A percentile compares a stretch with the other conserved stretches of the same genome.
Evolutionary conservation across 2,888 invertebrate species (phyloP).

Genomic region (Tridacna crocea): DNA sequence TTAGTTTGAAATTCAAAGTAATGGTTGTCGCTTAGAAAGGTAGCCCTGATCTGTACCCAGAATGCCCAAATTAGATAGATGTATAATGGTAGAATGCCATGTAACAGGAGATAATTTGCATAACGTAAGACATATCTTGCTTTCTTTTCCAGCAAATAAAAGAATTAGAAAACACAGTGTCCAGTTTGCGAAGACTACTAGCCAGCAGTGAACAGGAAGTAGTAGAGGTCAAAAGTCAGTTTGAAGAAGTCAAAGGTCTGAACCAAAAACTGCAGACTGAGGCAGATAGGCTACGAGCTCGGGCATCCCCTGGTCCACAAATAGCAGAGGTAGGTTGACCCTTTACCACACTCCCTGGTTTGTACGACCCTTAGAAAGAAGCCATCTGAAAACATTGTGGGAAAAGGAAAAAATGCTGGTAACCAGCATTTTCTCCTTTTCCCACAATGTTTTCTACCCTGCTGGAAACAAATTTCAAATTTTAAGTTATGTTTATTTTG

Average conservation of each 20-base stretch:
- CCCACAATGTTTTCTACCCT: background rate
- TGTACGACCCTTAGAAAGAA: background rate
- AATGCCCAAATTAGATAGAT: too few species aligned
- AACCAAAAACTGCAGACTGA: constrained; percentile 73
- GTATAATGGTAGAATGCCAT: too few species aligned
- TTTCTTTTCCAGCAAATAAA: constrained; percentile 55
- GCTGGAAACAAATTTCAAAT: too few species aligned
- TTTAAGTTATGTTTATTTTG: too few species aligned
- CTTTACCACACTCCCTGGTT: background rate
- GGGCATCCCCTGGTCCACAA: constrained; percentile 57
- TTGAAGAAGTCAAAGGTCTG: constrained; percentile 67
- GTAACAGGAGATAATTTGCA: too few species aligned
- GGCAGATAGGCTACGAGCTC: constrained; percentile 62
- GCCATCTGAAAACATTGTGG: background rate
- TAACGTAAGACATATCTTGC: too few species aligned
- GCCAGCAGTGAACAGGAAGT: constrained; percentile 71
- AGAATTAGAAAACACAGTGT: constrained; percentile 72
- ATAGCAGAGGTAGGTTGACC: constrained; percentile 50
- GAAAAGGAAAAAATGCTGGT: background rate
- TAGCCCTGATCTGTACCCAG: too few species aligned
- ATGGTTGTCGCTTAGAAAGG: too few species aligned
- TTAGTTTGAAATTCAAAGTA: too few species aligned
- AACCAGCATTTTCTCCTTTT: background rate
- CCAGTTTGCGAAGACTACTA: constrained; percentile 70
- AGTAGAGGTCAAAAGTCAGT: constrained; percentile 66